Evolutionary conservation across 2,888 invertebrate genomes (phyloP), one percentile per base, ranked within the genome.

Genomic region (Drosophila anomalata): DNA sequence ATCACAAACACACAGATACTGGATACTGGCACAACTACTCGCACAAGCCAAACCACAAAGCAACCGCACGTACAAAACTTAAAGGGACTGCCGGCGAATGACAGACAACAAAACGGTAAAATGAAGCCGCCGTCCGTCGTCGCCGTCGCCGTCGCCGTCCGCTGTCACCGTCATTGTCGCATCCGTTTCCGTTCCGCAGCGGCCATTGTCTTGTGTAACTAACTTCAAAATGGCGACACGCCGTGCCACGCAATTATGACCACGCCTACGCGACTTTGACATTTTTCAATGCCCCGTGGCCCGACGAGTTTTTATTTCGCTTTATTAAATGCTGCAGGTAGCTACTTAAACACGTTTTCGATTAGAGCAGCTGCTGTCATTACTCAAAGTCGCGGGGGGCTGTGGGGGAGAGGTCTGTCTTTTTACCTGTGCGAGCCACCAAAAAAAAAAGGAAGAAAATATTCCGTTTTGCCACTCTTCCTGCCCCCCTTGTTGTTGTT

Each of bases 311-410:
- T 77, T 70, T 65, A 70, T 69, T 75, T 66, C 59, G 51, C 73
- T 79, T 85, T 76, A 81, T 85, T 57, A 82, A 84, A 84, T 89
- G 83, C 84, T 88, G 67, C 83, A 73, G 79, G 75, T 75, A 71
- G 88, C 88, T 86, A 85, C 79, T 86, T 88, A 78, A 89, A 89
- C 89, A 89, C 89, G 90, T 90, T 89, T 89, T 90, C 89, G 79
- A 89, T 90, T 89, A 89, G 79, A 80, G 66, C 71, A 56, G 69
- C 69, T 71, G 73, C 73, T 75, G 78, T 75, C 79, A 72, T 79
- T 77, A 77, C 53, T 86, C 74, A 76, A 59, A 65, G 46, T 58
- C 47, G 52, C 52, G 50, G 33, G 55, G 47, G 51, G 58, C 26
- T 9, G 29, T 29, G 29, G 29, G 7, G 39, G 22, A 12, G 20